phyloP scores from a whole-genome alignment of 2,113 vertebrate genomes.

The Sialia sialis region DNA sequence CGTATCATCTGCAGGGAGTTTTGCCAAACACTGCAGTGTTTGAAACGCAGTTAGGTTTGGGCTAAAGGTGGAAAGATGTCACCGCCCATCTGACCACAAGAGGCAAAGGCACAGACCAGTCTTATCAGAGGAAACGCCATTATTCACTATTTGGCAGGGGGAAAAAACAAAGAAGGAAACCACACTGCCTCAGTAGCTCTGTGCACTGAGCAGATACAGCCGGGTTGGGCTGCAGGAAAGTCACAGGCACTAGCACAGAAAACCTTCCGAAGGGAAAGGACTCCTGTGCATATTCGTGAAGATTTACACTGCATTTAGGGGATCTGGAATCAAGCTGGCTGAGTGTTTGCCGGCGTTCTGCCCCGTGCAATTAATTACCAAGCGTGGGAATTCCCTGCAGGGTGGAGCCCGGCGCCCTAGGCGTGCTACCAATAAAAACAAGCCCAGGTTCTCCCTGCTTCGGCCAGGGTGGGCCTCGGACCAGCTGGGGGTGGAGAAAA shows the following conservation, averaged over 20 bases:
- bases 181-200: background rate
- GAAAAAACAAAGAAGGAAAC: background rate
- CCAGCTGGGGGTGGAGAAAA: background rate
- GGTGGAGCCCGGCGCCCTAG: background rate
- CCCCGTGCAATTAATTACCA: background rate
- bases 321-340: background rate
- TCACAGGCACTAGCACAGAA: background rate
- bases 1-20: background rate
- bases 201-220: background rate
- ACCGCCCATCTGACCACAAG: background rate
- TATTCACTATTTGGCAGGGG: background rate
- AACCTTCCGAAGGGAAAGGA: background rate
- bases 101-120: background rate
- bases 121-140: background rate
- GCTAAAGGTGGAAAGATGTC: background rate
- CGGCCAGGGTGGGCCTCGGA: background rate
- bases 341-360: background rate
- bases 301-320: background rate
- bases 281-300: background rate
- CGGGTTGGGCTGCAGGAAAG: background rate
- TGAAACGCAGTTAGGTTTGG: background rate
- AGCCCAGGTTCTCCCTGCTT: background rate
- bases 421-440: background rate
- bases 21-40: background rate
- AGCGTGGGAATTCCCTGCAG: slow-evolving; percentile 43